phyloP scores from a whole-genome alignment of 1,140 invertebrate species.

The Aporrectodea caliginosa region DNA sequence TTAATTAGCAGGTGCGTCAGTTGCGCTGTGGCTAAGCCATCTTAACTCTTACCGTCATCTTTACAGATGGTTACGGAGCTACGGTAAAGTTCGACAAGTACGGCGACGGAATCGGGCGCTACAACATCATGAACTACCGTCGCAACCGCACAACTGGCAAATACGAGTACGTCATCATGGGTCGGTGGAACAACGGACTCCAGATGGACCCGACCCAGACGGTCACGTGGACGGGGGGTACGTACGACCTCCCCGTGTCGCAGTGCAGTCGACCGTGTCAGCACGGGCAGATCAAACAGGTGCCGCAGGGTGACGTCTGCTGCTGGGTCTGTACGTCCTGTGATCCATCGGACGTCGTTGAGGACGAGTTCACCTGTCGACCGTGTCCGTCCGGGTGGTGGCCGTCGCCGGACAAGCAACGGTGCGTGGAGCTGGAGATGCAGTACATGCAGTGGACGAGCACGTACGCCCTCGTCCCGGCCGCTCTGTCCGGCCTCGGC shows the following conservation, averaged over 20 bases:
- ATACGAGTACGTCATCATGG: slow-evolving; percentile 49
- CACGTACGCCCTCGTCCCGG: slow-evolving; percentile 61
- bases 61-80: slow-evolving; percentile 50
- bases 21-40: too few species aligned
- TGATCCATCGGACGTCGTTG: slow-evolving; percentile 62
- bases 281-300: slow-evolving; percentile 76
- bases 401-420: slow-evolving; percentile 50
- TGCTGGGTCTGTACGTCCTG: slow-evolving; percentile 66
- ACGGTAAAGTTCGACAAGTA: slow-evolving; percentile 52
- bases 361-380: slow-evolving; percentile 63
- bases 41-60: too few species aligned
- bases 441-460: slow-evolving; percentile 63
- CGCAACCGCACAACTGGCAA: slow-evolving; percentile 39
- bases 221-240: slow-evolving; percentile 46
- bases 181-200: slow-evolving; percentile 47
- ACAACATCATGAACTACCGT: slow-evolving; percentile 56
- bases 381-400: slow-evolving; percentile 61
- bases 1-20: too few species aligned
- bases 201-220: neutral
- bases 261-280: slow-evolving; percentile 65
- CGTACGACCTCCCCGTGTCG: slow-evolving; percentile 59
- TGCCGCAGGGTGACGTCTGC: slow-evolving; percentile 85
- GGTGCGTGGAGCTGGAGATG: slow-evolving; percentile 50
- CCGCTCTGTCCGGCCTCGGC: slow-evolving; percentile 59
- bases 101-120: slow-evolving; percentile 58